Base-by-base conservation (phyloP, 2,888 invertebrate genomes). In the Antheraea assamensis region DNA sequence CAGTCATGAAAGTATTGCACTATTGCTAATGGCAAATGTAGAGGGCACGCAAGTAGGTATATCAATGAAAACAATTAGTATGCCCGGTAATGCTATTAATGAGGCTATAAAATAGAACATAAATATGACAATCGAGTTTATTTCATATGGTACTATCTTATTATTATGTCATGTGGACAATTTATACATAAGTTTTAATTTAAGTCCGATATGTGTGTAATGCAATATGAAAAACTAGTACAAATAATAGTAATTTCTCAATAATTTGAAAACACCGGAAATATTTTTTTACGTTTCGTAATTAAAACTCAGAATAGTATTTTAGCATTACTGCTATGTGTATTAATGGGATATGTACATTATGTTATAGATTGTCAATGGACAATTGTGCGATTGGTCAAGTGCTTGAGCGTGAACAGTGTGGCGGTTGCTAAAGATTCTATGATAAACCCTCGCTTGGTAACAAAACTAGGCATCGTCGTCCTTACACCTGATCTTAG, bases 321-420 rank as follows among this genome's bases (percentile, higher is more conserved):
- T 58, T 2, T 58, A 8, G 2, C 42, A n/a, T n/a, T 58, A 58
- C n/a, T 24, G 7, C 55, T 55, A 21, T 55, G 21, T 55, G 24
- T 21, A n/a, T 8, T 8, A 8, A 4, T 58, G n/a, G n/a, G n/a
- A 58, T 27, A 30, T 64, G 30, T 17, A 15, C 8, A 4, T 42
- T 35, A 55, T 71, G 70, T 78, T 78, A 31, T 78, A 93, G 93
- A 86, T 78, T 93, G 93, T 74, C 74, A 81, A n/a, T 91, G 90
- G 89, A 86, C 85, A n/a, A 81, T 83, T 8, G 68, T 90, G 8
- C 85, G 88, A 13, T 81, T 94, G 8, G 81, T 89, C n/a, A 94
- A 94, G 81, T 94, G 94, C 75, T 74, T 94, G 70, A 84, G 85
- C 64, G 79, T 93, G n/a, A 93, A 94, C 74, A 92, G 92, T 21